These are phyloP conservation scores for Campoplex capitator DNA, from an alignment of 2,888 invertebrate species.

Conservation along the genomic window DNA sequence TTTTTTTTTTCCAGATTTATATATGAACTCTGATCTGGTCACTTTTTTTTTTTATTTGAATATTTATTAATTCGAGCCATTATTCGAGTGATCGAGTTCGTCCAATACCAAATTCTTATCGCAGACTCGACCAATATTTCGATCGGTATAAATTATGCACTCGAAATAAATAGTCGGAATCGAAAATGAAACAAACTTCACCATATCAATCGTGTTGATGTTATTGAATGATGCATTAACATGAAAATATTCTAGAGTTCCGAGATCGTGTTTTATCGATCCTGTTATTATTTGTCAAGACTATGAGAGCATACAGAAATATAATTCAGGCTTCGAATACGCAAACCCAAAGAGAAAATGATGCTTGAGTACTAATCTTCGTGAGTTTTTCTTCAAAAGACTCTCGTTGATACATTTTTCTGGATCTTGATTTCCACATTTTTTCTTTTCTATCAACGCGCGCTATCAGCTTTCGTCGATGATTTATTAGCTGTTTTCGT, in stretches of 20 bases:
- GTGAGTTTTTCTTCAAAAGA: not conserved
- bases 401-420: not conserved
- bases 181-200: not conserved
- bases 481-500: not conserved
- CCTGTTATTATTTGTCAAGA: not conserved
- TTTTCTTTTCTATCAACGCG: not conserved
- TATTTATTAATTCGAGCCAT: too few relatives aligned
- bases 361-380: not conserved
- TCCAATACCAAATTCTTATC: too few relatives aligned
- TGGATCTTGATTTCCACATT: not conserved
- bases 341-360: not conserved
- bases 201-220: not conserved
- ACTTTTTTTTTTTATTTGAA: not conserved
- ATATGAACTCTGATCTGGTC: not conserved
- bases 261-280: not conserved
- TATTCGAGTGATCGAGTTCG: too few relatives aligned
- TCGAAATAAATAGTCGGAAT: not conserved
- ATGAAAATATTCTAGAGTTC: not conserved
- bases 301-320: not conserved
- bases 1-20: not conserved
- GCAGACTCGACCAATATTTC: not conserved
- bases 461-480: not conserved
- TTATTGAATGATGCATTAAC: not conserved
- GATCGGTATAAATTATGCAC: not conserved
- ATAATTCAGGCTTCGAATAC: not conserved